Evolutionary conservation across 2,113 vertebrate species (phyloP).

Genomic region (Mormyrus iriodes): DNA sequence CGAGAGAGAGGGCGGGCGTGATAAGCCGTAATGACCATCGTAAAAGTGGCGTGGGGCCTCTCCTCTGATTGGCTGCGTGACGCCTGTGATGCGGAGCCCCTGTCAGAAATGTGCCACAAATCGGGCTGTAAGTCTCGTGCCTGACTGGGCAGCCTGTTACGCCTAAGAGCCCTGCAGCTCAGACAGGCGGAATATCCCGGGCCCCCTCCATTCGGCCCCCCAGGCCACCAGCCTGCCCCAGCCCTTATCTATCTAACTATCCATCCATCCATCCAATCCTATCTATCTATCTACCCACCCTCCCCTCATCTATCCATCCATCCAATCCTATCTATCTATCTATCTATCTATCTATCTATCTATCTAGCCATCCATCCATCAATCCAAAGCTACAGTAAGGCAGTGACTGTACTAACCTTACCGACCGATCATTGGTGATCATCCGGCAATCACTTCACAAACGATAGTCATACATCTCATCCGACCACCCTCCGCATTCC

Average conservation of each 20-base stretch:
- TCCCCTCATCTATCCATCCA: not conserved
- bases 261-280: not conserved
- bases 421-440: too few relatives aligned
- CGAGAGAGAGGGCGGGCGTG: not conserved
- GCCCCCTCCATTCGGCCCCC: not conserved
- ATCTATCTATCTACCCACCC: too few relatives aligned
- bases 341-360: not conserved
- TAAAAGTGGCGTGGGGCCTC: slow-evolving; percentile 59
- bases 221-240: not conserved
- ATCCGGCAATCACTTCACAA: not conserved
- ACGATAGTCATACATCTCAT: not conserved
- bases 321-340: too few relatives aligned
- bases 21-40: slow-evolving; percentile 33
- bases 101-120: slow-evolving; percentile 57
- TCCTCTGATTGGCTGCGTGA: slow-evolving; percentile 65
- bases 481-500: not conserved
- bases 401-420: not conserved
- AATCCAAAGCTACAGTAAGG: not conserved
- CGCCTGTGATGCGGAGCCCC: slow-evolving; percentile 57
- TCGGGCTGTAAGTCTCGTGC: slow-evolving; percentile 54
- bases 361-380: not conserved
- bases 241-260: not conserved
- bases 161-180: slow-evolving; percentile 41
- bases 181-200: not conserved
- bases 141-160: slow-evolving; percentile 58